phyloP scores from a whole-genome alignment of 2,888 invertebrate species.

The Caenorhabditis sp. region DNA sequence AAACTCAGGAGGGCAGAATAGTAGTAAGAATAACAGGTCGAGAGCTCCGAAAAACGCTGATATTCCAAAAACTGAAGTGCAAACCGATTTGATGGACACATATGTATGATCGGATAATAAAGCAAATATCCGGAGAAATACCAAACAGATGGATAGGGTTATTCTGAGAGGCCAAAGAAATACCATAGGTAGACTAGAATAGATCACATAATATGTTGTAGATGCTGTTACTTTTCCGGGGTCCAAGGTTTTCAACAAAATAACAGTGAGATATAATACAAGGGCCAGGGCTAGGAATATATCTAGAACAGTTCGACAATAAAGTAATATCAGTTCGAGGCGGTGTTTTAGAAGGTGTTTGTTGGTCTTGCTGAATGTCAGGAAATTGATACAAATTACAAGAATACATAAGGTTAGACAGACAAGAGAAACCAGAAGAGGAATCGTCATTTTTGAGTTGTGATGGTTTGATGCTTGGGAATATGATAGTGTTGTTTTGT shows the following conservation, averaged over 20 bases:
- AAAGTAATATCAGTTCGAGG: conserved; percentile 17
- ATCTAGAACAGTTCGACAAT: conserved; percentile 17
- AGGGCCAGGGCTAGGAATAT: conserved; percentile 23
- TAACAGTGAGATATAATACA: conserved; percentile 16
- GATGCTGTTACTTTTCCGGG: conserved; percentile 11
- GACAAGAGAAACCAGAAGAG: conserved; percentile 25
- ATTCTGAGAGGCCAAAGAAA: conserved; percentile 27
- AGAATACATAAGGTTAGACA: conserved; percentile 24
- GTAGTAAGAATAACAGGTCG: conserved; percentile 14
- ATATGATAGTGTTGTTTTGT: too few relatives aligned
- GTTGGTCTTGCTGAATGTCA: conserved; percentile 21
- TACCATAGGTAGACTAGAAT: conserved; percentile 18
- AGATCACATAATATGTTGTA: conserved; percentile 27
- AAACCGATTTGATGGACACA: background rate
- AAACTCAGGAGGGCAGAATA: conserved; percentile 17
- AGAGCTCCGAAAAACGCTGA: conserved; percentile 3
- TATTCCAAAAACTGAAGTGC: background rate
- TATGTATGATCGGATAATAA: conserved; percentile 1
- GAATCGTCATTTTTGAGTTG: conserved; percentile 20
- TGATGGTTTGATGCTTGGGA: background rate
- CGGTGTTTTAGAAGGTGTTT: conserved; percentile 11
- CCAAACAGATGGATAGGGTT: conserved; percentile 18
- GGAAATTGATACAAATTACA: conserved; percentile 22
- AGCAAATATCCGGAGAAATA: conserved; percentile 9
- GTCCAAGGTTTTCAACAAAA: conserved; percentile 23